A percentile compares a stretch with the other conserved stretches of the same genome.
These are phyloP conservation scores for Leptodactylus fallax DNA, from an alignment of 2,797 vertebrate genomes.

Conservation along the genomic window DNA sequence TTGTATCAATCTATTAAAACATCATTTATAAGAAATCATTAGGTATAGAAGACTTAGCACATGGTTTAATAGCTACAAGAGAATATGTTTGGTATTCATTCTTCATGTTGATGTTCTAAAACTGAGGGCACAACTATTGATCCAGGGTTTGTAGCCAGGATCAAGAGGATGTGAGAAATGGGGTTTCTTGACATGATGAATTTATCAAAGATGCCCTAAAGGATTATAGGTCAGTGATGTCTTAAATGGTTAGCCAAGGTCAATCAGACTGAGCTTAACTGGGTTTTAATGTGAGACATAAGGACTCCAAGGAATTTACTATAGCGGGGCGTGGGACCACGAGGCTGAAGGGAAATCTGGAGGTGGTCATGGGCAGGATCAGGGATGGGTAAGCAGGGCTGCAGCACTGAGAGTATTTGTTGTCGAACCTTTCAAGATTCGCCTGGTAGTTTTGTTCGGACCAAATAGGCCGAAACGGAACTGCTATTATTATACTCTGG, in stretches of 20 bases:
- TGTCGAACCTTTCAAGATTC: no score
- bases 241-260: constrained; percentile 64
- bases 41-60: background rate
- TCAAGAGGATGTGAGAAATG: constrained; percentile 47
- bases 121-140: constrained; percentile 55
- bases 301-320: constrained; percentile 24
- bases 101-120: constrained; percentile 52
- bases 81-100: constrained; percentile 30
- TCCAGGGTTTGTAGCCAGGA: constrained; percentile 45
- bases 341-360: no score
- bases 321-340: background rate
- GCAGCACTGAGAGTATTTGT: no score
- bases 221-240: constrained; percentile 54
- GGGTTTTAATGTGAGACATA: constrained; percentile 58
- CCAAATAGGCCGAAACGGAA: no score
- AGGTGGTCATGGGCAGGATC: no score
- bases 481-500: no score
- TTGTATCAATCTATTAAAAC: background rate
- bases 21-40: constrained; percentile 21
- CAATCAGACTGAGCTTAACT: constrained; percentile 67
- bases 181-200: constrained; percentile 63
- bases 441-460: no score
- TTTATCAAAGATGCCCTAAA: constrained; percentile 64
- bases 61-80: constrained; percentile 21
- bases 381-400: no score